Evolutionary conservation across 1,140 invertebrate genomes (phyloP).

Genomic region (Coelopa frigida): DNA sequence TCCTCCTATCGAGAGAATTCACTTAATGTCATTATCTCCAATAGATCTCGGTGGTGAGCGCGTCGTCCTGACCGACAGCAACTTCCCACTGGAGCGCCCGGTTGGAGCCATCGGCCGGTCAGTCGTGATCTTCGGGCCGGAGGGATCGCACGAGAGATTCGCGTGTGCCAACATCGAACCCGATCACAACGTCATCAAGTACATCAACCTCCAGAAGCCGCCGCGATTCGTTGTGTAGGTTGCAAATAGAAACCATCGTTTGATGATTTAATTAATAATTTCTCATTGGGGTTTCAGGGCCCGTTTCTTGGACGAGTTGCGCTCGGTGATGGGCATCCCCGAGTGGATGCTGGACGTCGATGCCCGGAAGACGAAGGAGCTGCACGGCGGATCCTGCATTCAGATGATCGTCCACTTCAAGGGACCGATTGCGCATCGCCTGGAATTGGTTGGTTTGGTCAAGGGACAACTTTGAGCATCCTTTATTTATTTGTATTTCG

Average conservation of each 20-base stretch:
- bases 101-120: constrained; percentile 75
- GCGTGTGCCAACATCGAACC: constrained; percentile 89
- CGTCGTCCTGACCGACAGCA: constrained; percentile 74
- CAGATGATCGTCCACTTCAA: constrained; percentile 84
- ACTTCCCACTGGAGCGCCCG: constrained; percentile 74
- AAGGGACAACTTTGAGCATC: no score
- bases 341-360: constrained; percentile 86
- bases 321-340: constrained; percentile 75
- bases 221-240: constrained; percentile 81
- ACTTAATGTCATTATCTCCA: background rate
- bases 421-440: constrained; percentile 64
- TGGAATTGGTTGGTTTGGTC: constrained; percentile 58
- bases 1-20: no score
- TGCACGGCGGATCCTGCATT: constrained; percentile 75
- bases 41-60: constrained; percentile 66
- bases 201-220: constrained; percentile 77
- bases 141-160: constrained; percentile 62
- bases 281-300: constrained; percentile 49
- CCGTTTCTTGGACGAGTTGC: constrained; percentile 76
- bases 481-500: background rate
- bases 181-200: constrained; percentile 86
- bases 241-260: background rate
- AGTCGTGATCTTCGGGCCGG: constrained; percentile 74
- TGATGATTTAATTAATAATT: no score
- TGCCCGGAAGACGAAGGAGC: constrained; percentile 65